Conservation (phyloP, 2,888 invertebrate species). For the Dascillus cervinus region DNA sequence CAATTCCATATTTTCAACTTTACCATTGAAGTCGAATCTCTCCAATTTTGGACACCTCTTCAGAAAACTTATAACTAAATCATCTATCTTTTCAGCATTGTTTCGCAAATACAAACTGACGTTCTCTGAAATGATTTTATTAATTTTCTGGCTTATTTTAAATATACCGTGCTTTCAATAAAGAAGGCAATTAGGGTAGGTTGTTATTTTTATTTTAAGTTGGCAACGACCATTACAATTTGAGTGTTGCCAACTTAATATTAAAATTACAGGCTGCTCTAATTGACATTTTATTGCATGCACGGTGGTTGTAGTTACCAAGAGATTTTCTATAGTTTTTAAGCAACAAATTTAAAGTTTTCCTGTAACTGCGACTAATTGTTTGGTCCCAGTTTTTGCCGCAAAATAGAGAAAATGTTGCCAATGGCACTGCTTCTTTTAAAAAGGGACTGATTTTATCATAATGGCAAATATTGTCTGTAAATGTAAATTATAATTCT, state of each 20-base stretch:
- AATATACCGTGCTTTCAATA: too few relatives aligned
- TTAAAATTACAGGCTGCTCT: too few relatives aligned
- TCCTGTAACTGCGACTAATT: slow-evolving; percentile 41
- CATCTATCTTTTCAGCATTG: slow-evolving; percentile 43
- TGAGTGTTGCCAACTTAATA: too few relatives aligned
- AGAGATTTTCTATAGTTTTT: slow-evolving; percentile 40
- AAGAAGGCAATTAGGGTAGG: too few relatives aligned
- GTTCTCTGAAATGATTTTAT: slow-evolving; percentile 29
- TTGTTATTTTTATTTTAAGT: too few relatives aligned
- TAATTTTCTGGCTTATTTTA: neutral
- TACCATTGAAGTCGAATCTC: slow-evolving; percentile 43
- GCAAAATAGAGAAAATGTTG: slow-evolving; percentile 41
- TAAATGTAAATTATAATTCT: too few relatives aligned
- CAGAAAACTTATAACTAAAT: slow-evolving; percentile 39
- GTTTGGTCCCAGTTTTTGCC: slow-evolving; percentile 44
- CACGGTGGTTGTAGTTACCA: slow-evolving; percentile 38
- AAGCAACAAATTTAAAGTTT: slow-evolving; percentile 39
- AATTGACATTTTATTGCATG: too few relatives aligned
- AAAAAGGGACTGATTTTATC: slow-evolving; percentile 43
- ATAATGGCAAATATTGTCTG: slow-evolving; percentile 39
- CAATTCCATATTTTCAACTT: slow-evolving; percentile 39
- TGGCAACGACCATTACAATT: too few relatives aligned
- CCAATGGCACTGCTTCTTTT: slow-evolving; percentile 42
- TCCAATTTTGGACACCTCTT: slow-evolving; percentile 39
- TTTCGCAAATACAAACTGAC: slow-evolving; percentile 42